Base-by-base conservation (phyloP, 2,113 vertebrate species). In the Chaenocephalus aceratus region DNA sequence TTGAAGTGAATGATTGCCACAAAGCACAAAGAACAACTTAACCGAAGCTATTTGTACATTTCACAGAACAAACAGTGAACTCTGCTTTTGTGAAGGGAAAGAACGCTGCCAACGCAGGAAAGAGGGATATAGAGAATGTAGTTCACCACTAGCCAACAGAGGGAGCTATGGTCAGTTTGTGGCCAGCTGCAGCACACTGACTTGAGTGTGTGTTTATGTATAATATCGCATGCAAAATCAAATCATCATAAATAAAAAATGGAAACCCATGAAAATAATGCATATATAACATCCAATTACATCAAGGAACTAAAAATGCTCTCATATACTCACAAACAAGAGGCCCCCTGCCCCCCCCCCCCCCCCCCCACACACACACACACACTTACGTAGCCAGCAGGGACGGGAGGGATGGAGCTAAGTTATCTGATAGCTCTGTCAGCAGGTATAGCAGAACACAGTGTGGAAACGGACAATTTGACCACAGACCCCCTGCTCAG, bases 161-260 rank as follows among this genome's bases (percentile, higher is more conserved):
- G 91, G 93, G 93, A 77, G 91, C 93, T 94, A 60, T 91, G 89
- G 86, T 89, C 92, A 88, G 57, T 77, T 79, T 68, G 16, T 16
- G 83, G 62, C 80, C 66, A 77, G 44, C 66, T 59, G 57, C 80
- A 75, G 60, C 49, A 70, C 61, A 70, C 49, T 60, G 54, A 79
- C 59, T 41, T 14, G 51, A 26, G 53, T 71, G 59, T 60, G 36
- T 56, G 69, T 69, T 52, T 44, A 44, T 67, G 15, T 49, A 41
- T 41, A 41, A 15, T 54, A 64, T 18, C 54, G 13, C 46, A 59
- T 49, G 54, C n/a, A 56, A 54, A 2, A 79, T 82, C 54, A 65
- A 72, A 57, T 77, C 23, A 65, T 69, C 45, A 63, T 70, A 67
- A 70, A 82, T 62, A 48, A 13, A 44, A 80, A 69, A 71, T 61